phyloP scores from a whole-genome alignment of 2,888 invertebrate species.

The Macrophya annulata region DNA sequence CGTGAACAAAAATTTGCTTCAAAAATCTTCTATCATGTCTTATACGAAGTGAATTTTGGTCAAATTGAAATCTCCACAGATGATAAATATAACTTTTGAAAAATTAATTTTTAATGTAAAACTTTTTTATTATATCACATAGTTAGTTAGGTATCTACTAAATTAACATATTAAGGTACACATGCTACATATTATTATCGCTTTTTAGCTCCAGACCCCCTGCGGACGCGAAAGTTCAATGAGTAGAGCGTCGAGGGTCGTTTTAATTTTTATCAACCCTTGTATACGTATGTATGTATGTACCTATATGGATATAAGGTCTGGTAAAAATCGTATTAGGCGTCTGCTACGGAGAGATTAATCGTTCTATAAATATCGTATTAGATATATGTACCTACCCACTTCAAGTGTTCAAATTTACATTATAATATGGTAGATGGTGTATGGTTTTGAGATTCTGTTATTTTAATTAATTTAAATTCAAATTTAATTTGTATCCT shows the following conservation, averaged over 20 bases:
- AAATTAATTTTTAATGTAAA: neutral
- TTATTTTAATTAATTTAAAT: neutral
- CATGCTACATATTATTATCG: neutral
- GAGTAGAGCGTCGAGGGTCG: constrained; percentile 7
- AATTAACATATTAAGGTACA: neutral
- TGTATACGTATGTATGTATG: neutral
- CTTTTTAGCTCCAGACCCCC: neutral
- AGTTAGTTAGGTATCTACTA: neutral
- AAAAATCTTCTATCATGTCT: too few relatives aligned
- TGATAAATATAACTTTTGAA: neutral
- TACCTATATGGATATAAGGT: too few relatives aligned
- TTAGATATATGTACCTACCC: neutral
- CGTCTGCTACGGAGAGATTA: constrained; percentile 19
- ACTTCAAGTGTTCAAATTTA: neutral
- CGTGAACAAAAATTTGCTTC: too few relatives aligned
- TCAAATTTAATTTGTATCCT: neutral
- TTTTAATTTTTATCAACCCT: constrained; percentile 7
- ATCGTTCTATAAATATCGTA: constrained; percentile 35
- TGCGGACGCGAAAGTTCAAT: neutral
- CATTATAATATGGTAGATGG: neutral
- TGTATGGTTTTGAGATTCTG: neutral
- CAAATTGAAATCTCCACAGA: too few relatives aligned
- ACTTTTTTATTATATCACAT: neutral
- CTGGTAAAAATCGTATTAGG: neutral
- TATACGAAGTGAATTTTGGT: too few relatives aligned